A percentile compares a stretch with the other conserved stretches of the same genome.
Conservation (phyloP, 2,888 invertebrate genomes). For the Spodoptera picta region DNA sequence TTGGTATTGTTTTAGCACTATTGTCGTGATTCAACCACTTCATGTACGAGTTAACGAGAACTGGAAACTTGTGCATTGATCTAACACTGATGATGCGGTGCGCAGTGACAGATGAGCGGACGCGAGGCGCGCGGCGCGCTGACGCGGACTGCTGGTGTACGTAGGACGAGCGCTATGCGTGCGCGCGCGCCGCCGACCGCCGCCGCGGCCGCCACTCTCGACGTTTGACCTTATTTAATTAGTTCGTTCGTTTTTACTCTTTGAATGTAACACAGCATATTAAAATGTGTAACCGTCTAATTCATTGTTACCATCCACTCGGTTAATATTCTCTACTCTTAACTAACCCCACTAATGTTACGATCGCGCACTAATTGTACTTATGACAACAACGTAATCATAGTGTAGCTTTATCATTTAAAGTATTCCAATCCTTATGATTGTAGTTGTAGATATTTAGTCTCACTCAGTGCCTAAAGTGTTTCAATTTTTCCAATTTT, state of each 20-base stretch:
- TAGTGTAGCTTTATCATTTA: constrained; percentile 7
- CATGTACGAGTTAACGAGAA: constrained; percentile 29
- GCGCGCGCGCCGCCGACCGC: constrained; percentile 56
- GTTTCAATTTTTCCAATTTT: constrained; percentile 27
- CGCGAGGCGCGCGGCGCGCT: constrained; percentile 66
- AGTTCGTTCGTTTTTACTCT: constrained; percentile 87
- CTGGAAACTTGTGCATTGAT: constrained; percentile 32
- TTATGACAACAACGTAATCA: constrained; percentile 19
- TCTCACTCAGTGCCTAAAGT: not conserved
- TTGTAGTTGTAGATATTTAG: not conserved
- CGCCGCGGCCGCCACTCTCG: constrained; percentile 59
- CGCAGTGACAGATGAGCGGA: constrained; percentile 55
- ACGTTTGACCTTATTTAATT: constrained; percentile 89
- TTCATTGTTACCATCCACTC: constrained; percentile 81
- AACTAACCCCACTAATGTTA: constrained; percentile 27
- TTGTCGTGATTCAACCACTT: constrained; percentile 45
- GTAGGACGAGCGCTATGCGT: constrained; percentile 63
- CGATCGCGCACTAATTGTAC: constrained; percentile 6
- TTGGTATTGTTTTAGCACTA: constrained; percentile 36
- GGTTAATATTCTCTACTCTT: constrained; percentile 60
- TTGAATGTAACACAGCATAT: constrained; percentile 83
- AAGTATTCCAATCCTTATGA: not conserved
- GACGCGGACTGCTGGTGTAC: constrained; percentile 70
- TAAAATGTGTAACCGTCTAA: constrained; percentile 83
- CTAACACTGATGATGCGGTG: constrained; percentile 48